Evolutionary conservation across 1,140 invertebrate species (phyloP).

Genomic region (Brachionus paranguensis): DNA sequence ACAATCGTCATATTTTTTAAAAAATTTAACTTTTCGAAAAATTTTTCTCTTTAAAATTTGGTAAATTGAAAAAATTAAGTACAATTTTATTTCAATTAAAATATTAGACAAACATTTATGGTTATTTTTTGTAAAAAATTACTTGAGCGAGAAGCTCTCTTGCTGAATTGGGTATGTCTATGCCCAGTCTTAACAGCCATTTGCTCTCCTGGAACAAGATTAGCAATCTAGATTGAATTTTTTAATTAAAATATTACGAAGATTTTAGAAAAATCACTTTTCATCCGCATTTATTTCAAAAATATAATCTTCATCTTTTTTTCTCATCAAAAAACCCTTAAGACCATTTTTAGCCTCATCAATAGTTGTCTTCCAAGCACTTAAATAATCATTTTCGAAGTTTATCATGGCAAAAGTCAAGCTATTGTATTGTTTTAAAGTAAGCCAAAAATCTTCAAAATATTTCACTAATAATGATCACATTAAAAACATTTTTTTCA

Average conservation of each 20-base stretch:
- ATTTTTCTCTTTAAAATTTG: too few species aligned
- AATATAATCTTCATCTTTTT: conserved; percentile 49
- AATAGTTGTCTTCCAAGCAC: conserved; percentile 51
- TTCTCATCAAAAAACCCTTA: conserved; percentile 50
- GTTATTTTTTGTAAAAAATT: not conserved
- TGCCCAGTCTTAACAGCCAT: conserved; percentile 51
- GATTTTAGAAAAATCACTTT: conserved; percentile 42
- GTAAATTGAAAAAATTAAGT: too few species aligned
- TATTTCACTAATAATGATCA: conserved; percentile 40
- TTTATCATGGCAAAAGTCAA: conserved; percentile 51
- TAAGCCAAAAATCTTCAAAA: conserved; percentile 49
- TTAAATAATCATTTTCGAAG: conserved; percentile 54
- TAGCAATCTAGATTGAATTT: conserved; percentile 47
- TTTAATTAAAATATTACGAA: not conserved
- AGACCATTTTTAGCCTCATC: conserved; percentile 50
- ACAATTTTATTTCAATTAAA: too few species aligned
- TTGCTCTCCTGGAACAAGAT: conserved; percentile 54
- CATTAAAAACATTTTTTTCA: not conserved
- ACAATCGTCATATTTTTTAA: too few species aligned
- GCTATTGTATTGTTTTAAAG: conserved; percentile 51
- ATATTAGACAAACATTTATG: not conserved
- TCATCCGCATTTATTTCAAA: conserved; percentile 54
- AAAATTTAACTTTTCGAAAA: too few species aligned
- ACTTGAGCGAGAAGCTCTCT: conserved; percentile 45
- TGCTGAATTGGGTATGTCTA: conserved; percentile 51